Base-by-base conservation (phyloP, 2,797 vertebrate species). In the Pipistrellus kuhlii region DNA sequence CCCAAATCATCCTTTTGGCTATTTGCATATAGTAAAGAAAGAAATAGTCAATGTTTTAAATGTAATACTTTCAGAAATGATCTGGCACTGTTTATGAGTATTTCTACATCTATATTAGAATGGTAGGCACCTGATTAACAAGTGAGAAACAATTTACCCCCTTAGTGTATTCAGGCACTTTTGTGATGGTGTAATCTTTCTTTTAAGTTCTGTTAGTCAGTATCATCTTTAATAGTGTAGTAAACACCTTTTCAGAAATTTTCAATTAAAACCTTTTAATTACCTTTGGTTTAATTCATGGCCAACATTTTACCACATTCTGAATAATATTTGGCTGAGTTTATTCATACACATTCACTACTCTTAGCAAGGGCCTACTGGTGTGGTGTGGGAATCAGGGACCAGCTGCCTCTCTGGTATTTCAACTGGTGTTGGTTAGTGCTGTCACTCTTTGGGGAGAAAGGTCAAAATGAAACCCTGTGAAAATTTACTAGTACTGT, bases 401-500 rank as follows among this genome's bases (percentile, higher is more conserved):
- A 78, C 77, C 84, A 76, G 93, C 93, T 94, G 89, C 75, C 78
- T 87, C 81, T 76, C 94, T 68, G 90, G 30, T 72, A 15, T 92
- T 88, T 96, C 62, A 87, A n/a, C 35, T 89, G 82, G n/a, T 62
- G 35, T 69, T 76, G 66, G 78, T 84, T 18, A 76, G 30, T 91
- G 46, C 30, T 86, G 0, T 75, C 80, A 25, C 48, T 91, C 20
- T 92, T 85, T 77, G 48, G 46, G 44, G 53, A 32, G 18, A 83
- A 94, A 92, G 17, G 8, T 92, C 25, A 90, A 90, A 94, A 77
- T 62, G 85, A 95, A 93, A 38, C 76, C 89, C 91, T 94, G 64
- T 88, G 93, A 93, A 38, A 94, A 92, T 92, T 41, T 87, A 27
- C 71, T 53, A 80, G 35, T 72, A 92, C 32, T 48, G 10, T 77